Evolutionary conservation across 92 coral and sea anemone genomes (phyloP), one percentile per base, ranked within the genome.

Genomic region (Isaurus tuberculatus): DNA sequence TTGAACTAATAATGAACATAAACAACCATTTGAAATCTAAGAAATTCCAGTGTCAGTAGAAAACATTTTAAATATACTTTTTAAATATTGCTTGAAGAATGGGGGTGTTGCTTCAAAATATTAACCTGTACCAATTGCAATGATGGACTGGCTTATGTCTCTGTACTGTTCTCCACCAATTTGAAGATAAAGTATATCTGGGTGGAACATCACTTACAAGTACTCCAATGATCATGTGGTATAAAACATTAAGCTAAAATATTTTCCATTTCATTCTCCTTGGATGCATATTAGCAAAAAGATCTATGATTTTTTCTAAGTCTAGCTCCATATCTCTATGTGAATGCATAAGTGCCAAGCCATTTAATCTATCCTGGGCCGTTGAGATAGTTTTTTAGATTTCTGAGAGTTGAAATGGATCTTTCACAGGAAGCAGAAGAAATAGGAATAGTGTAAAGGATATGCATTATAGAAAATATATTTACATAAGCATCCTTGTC

Each of bases 101-200:
- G 71, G 37, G 71, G 37, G 71, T 27, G 37, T 65, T 65, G 37
- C 71, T 65, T 65, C 15, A 65, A 65, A 65, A 65, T 0, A 11
- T 29, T 28, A 65, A 28, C 36, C 20, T 65, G 71, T 65, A 30
- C 71, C 71, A 29, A 51, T 51, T 51, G 60, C 60, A 51, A 26
- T 65, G 37, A 65, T 65, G 15, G 40, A 65, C 71, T 65, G 78
- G 70, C 49, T 84, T 66, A 25, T 83, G 91, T 88, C n/a, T 83
- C 90, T 86, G 90, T 90, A 73, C 87, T 86, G 93, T 75, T 83
- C 85, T 90, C 90, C 90, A 86, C 83, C 85, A 90, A 81, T 90
- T 82, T 86, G 75, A 86, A 84, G 93, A 87, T 75, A 46, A 74
- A 73, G 25, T 11, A 8, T 64, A 65, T 77, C 86, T 84, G 51